These are phyloP conservation scores for Tachina fera DNA, from an alignment of 2,888 invertebrate species.

Conservation along the genomic window DNA sequence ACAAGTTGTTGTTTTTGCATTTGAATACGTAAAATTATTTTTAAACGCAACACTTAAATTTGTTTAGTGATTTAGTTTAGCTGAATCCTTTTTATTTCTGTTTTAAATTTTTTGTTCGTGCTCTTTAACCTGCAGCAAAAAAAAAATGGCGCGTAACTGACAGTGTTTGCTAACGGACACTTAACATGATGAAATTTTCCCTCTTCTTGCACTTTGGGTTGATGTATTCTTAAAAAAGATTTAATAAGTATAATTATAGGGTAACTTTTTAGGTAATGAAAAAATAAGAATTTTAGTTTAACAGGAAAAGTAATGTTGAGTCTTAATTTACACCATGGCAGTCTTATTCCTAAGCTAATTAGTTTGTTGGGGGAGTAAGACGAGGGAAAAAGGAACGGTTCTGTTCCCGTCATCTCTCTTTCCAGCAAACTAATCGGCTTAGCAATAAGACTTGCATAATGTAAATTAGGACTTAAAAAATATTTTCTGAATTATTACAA, in stretches of 20 bases:
- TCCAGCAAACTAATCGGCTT: too few species aligned
- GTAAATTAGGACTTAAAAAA: too few species aligned
- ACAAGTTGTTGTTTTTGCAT: constrained; percentile 1
- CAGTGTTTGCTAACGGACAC: constrained; percentile 57
- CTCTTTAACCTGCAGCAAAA: neutral
- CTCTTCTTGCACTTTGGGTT: constrained; percentile 57
- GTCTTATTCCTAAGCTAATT: too few species aligned
- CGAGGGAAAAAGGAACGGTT: too few species aligned
- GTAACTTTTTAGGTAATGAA: too few species aligned
- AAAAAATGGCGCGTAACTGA: constrained; percentile 17
- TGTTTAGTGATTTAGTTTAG: constrained; percentile 62
- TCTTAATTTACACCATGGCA: too few species aligned
- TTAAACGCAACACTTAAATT: constrained; percentile 39
- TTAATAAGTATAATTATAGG: neutral
- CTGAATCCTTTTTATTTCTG: constrained; percentile 28
- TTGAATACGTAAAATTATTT: constrained; percentile 8
- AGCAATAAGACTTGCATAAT: too few species aligned
- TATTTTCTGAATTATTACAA: too few species aligned
- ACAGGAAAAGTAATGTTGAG: too few species aligned
- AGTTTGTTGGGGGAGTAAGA: too few species aligned
- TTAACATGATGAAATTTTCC: constrained; percentile 67
- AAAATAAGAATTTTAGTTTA: too few species aligned
- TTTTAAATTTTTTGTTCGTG: neutral
- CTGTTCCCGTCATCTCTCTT: too few species aligned
- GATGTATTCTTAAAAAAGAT: neutral